Evolutionary conservation across 2,888 invertebrate species (phyloP).

Genomic region (Campoplex capitator): DNA sequence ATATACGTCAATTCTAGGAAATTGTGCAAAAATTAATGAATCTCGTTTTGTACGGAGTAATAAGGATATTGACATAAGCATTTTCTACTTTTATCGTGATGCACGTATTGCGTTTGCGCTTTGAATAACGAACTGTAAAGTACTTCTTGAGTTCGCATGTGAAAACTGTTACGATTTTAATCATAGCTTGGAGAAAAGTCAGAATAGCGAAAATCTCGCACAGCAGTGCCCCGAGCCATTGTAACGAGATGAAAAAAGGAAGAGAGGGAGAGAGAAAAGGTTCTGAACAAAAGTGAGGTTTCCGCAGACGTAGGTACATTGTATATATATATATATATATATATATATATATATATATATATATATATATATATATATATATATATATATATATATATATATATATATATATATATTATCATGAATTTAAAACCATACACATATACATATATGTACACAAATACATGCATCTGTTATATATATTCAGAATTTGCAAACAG

Average conservation of each 20-base stretch:
- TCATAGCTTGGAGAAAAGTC: constrained; percentile 45
- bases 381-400: no score
- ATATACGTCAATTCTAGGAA: not conserved
- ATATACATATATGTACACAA: not conserved
- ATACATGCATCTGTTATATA: not conserved
- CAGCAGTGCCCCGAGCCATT: constrained; percentile 30
- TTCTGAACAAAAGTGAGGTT: constrained; percentile 5
- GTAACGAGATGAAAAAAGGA: constrained; percentile 39
- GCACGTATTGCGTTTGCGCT: not conserved
- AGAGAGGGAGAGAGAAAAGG: constrained; percentile 13
- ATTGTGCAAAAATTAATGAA: not conserved
- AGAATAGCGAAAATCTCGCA: constrained; percentile 42
- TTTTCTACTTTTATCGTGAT: not conserved
- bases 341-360: no score
- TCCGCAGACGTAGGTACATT: not conserved
- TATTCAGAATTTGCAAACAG: constrained; percentile 30
- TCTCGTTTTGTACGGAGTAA: not conserved
- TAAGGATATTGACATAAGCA: not conserved
- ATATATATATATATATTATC: no score
- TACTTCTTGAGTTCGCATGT: constrained; percentile 32
- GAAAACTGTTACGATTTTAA: constrained; percentile 49
- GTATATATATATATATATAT: not conserved
- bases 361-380: no score
- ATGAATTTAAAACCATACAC: not conserved
- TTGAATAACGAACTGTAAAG: constrained; percentile 46